Percentiles rank a stretch among this genome's conserved stretches.
These are phyloP conservation scores for Halcyon leucocephala DNA, from an alignment of 2,797 vertebrate species.

Conservation along the genomic window DNA sequence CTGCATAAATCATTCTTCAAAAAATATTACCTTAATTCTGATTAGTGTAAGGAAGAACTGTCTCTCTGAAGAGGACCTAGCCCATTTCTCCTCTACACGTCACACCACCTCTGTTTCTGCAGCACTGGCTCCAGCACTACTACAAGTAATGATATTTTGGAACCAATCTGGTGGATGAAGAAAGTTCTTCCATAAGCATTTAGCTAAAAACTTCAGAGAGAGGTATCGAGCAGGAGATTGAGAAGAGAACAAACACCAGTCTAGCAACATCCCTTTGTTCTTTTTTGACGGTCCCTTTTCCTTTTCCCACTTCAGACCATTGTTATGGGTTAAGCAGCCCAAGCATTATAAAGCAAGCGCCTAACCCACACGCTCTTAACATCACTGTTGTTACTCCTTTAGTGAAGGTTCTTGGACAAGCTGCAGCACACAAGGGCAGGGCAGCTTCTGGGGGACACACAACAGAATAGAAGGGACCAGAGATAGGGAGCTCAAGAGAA, in stretches of 20 bases:
- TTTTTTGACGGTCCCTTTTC: neutral
- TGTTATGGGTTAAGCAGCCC: neutral
- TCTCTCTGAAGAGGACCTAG: neutral
- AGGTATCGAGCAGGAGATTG: neutral
- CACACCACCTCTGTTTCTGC: neutral
- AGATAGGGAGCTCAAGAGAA: neutral
- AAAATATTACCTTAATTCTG: neutral
- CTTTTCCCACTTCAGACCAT: neutral
- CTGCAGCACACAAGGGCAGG: neutral
- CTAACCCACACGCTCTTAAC: neutral
- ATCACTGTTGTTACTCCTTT: neutral
- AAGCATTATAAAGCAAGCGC: neutral
- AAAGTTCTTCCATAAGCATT: neutral
- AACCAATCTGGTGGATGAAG: neutral
- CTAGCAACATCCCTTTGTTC: conserved; percentile 1
- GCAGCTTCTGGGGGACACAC: neutral
- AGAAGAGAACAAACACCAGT: neutral
- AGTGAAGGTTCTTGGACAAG: neutral
- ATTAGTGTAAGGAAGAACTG: neutral
- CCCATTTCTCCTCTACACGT: neutral
- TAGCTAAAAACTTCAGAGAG: neutral
- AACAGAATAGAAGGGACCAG: neutral
- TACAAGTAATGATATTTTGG: neutral
- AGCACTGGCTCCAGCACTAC: neutral
- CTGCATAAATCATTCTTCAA: neutral